Evolutionary conservation across 1,140 invertebrate genomes (phyloP), one percentile per base, ranked within the genome.

Genomic region (Proctacanthus coquilletti): DNA sequence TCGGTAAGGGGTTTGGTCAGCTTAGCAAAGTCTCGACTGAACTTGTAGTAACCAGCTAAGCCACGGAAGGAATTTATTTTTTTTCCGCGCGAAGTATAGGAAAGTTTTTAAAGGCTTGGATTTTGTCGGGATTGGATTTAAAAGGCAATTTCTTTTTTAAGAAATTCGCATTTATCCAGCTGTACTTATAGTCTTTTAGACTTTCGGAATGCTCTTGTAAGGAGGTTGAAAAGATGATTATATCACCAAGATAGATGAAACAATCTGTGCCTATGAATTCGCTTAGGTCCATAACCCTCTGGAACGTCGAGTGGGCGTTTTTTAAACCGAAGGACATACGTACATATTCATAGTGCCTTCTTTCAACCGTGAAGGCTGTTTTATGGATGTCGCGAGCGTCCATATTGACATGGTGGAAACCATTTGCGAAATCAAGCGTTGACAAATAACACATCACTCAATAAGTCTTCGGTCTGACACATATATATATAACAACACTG

Each of bases 371-470:
- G 42, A 66, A 66, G 1, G 56, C 62, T 0, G 63, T 65, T 46
- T 67, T 68, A 0, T 42, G 21, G 8, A 20, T 45, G 38, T 55
- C 50, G 4, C 49, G 36, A 19, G 41, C 21, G 15, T 53, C 41
- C 3, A 69, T 39, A 3, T 40, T 31, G 14, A 71, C 48, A 44
- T 72, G 66, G 46, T 55, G 62, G 47, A 63, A 71, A 3, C 66
- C 68, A 31, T 44, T 51, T 0, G 40, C 41, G 5, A 66, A 30
- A 46, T 70, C 63, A 5, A 70, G 38, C 0, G 50, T 50, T 3
- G 47, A 46, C 40, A 68, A 66, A 36, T 52, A 63, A n/a, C n/a
- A n/a, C n/a, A n/a, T n/a, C n/a, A n/a, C n/a, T n/a, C n/a, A n/a
- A n/a, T n/a, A n/a, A n/a, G n/a, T n/a, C n/a, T n/a, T n/a, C n/a